Conservation (phyloP, 2,113 vertebrate species). For the Hemibagrus wyckioides region DNA sequence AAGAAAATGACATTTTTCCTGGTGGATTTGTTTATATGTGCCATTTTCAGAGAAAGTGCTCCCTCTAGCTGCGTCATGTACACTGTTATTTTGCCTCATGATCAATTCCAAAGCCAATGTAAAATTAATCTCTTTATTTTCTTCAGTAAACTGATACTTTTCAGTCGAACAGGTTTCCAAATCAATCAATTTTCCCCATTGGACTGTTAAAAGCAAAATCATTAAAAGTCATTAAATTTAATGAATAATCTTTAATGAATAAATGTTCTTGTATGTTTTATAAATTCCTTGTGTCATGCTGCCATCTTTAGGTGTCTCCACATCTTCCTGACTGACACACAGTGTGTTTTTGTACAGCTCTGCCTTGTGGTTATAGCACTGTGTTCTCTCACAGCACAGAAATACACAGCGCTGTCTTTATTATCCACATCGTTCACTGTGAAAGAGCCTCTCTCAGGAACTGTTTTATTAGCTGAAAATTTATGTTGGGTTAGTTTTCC, state of each 20-base stretch:
- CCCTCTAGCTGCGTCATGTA: background rate
- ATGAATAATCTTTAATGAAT: too few relatives aligned
- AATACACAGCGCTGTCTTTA: constrained; percentile 48
- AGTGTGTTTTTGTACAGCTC: constrained; percentile 41
- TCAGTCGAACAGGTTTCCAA: background rate
- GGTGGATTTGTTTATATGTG: background rate
- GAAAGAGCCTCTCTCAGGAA: constrained; percentile 31
- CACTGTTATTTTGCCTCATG: background rate
- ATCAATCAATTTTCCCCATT: background rate
- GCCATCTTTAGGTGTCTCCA: background rate
- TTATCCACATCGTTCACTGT: constrained; percentile 47
- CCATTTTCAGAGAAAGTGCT: background rate
- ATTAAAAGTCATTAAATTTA: background rate
- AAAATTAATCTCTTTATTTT: background rate
- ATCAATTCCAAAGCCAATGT: background rate
- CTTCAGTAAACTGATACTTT: too few relatives aligned
- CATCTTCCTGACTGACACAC: background rate
- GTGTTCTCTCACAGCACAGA: constrained; percentile 54
- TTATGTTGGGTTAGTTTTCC: constrained; percentile 8
- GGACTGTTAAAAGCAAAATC: background rate
- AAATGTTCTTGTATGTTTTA: background rate
- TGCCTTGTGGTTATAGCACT: constrained; percentile 32
- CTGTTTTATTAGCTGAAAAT: constrained; percentile 7
- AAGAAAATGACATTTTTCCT: too few relatives aligned
- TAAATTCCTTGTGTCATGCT: background rate